Evolutionary conservation across 2,888 invertebrate genomes (phyloP).

Genomic region (Metellina segmentata): DNA sequence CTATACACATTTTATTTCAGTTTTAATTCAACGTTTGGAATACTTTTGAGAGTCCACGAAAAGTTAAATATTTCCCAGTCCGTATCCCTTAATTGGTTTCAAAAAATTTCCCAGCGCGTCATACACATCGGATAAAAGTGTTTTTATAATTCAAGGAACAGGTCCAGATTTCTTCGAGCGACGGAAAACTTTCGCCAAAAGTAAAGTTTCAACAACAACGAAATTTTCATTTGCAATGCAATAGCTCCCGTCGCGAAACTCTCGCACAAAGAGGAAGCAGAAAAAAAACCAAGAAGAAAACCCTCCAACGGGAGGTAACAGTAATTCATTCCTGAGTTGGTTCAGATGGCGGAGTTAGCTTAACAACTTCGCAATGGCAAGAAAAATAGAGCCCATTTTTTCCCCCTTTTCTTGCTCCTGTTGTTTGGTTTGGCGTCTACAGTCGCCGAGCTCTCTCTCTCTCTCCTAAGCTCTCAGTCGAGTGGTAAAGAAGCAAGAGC

Average conservation of each 20-base stretch:
- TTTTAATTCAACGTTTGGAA: no score
- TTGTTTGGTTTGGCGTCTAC: not conserved
- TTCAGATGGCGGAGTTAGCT: slow-evolving; percentile 24
- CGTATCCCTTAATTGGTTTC: not conserved
- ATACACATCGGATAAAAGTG: not conserved
- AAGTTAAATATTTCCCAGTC: not conserved
- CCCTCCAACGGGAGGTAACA: not conserved
- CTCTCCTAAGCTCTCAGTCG: not conserved
- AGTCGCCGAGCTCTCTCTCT: not conserved
- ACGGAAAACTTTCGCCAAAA: not conserved
- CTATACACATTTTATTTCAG: no score
- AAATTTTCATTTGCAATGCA: slow-evolving; percentile 28
- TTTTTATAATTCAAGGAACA: not conserved
- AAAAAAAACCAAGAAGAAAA: not conserved
- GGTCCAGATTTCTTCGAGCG: not conserved
- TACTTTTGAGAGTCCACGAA: not conserved
- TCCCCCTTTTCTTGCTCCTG: not conserved
- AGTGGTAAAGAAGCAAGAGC: not conserved
- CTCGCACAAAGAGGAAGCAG: not conserved
- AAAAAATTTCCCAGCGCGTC: not conserved
- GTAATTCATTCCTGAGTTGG: slow-evolving; percentile 32
- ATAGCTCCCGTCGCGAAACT: not conserved
- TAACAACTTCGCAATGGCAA: slow-evolving; percentile 22
- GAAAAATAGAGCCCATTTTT: slow-evolving; percentile 23
- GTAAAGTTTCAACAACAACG: slow-evolving; percentile 1